These are phyloP conservation scores for Lagenorhynchus albirostris DNA, from an alignment of 2,113 vertebrate species.

Conservation along the genomic window DNA sequence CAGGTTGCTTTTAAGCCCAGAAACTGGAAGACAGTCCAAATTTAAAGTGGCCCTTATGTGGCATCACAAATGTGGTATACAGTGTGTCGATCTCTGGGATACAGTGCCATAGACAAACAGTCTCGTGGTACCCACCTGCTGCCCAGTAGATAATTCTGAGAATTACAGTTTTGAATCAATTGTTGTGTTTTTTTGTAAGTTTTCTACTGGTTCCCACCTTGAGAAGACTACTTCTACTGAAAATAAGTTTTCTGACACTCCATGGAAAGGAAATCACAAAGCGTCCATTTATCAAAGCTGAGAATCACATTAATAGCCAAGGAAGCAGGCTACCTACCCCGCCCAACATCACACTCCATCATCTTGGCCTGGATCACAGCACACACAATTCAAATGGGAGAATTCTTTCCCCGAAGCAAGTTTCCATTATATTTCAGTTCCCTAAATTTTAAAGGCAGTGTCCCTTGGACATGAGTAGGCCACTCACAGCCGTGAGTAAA, in stretches of 20 bases:
- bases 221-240: background rate
- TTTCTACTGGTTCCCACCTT: background rate
- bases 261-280: background rate
- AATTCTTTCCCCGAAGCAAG: background rate
- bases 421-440: background rate
- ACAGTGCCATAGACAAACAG: background rate
- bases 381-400: background rate
- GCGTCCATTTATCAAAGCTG: background rate
- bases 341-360: background rate
- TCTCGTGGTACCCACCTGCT: background rate
- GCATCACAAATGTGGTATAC: background rate
- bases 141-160: background rate
- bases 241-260: background rate
- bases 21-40: background rate
- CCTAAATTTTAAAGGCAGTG: background rate
- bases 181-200: background rate
- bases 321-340: background rate
- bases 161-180: background rate
- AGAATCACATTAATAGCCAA: background rate
- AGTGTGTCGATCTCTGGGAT: background rate
- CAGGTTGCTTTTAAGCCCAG: background rate
- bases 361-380: background rate
- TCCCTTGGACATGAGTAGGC: background rate
- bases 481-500: background rate
- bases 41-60: background rate